Base-by-base conservation (phyloP, 2,888 invertebrate genomes). In the Baccha elongata region DNA sequence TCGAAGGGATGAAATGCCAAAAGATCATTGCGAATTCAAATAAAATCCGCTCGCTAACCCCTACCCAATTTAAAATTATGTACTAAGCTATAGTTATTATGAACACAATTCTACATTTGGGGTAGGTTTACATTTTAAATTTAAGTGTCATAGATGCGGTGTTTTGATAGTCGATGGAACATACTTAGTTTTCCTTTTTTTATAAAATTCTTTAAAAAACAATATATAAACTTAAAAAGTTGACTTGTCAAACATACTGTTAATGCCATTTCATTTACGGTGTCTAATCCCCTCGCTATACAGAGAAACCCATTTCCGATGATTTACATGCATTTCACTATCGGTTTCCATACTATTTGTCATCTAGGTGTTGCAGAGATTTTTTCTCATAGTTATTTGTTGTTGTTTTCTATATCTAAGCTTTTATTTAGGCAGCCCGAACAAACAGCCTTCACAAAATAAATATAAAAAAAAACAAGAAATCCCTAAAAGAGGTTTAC, bases 321-420 rank as follows among this genome's bases (percentile, higher is more conserved):
- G 75, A 80, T 80, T 80, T 80, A 74, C 80, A 80, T 64, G 64
- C 69, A 75, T 80, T 80, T 80, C 79, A 79, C 79, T 64, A 79
- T 74, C 68, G 74, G 62, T 74, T 79, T 74, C 68, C 74, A 79
- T 79, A 74, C 75, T 75, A 80, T 80, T 80, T 80, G 75, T 80
- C 80, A 80, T 80, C 69, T 69, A 80, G 80, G 80, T 80, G 80
- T 65, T 75, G 80, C 55, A 50, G 50, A 75, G 74, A 80, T 74
- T 80, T 80, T 75, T 65, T 32, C 46, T 69, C 64, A 11, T 46
- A 37, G 48, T 69, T 55, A 48, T 71, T 52, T 53, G 13, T 67
- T 78, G 65, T 35, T 53, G n/a, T 13, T 48, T 1, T 48, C 5
- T 73, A 67, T 67, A 48, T 46, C 67, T 55, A 62, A 73, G 79